Percentiles rank a stretch among this genome's conserved stretches.
phyloP scores from a whole-genome alignment of 2,888 invertebrate genomes.

The Cephus pygmeus region DNA sequence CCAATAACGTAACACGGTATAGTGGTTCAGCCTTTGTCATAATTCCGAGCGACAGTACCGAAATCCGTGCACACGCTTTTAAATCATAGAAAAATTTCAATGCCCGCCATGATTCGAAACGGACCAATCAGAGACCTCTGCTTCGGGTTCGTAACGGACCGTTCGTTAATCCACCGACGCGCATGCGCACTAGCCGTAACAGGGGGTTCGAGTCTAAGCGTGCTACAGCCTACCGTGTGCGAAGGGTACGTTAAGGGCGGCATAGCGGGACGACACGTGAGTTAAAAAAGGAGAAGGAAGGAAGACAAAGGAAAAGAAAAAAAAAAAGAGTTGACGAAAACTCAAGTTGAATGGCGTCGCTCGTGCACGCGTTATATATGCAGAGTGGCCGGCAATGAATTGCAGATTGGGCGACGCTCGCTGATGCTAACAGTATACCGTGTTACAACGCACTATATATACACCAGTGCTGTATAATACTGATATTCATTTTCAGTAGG shows the following conservation, averaged over 20 bases:
- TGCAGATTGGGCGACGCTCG: constrained; percentile 29
- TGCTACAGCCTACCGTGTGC: not conserved
- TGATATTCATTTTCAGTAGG: not conserved
- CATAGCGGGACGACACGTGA: not conserved
- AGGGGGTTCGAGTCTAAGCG: not conserved
- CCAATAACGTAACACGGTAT: not conserved
- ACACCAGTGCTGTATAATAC: not conserved
- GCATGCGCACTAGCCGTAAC: not conserved
- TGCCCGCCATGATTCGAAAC: not conserved
- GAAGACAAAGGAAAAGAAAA: not conserved
- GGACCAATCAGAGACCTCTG: not conserved
- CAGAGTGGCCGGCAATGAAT: constrained; percentile 28
- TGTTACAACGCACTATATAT: constrained; percentile 27
- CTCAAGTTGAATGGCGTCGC: not conserved
- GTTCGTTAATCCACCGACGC: not conserved
- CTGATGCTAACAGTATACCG: constrained; percentile 25
- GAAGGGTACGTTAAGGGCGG: not conserved
- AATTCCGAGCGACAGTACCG: not conserved
- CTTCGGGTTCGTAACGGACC: not conserved
- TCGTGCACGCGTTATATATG: constrained; percentile 6
- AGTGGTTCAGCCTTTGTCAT: not conserved
- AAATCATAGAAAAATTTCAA: not conserved
- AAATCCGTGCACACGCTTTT: too few species aligned
- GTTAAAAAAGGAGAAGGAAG: not conserved
- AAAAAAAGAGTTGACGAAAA: not conserved